Evolutionary conservation across 2,797 vertebrate species (phyloP).

Genomic region (Antrozous pallidus): DNA sequence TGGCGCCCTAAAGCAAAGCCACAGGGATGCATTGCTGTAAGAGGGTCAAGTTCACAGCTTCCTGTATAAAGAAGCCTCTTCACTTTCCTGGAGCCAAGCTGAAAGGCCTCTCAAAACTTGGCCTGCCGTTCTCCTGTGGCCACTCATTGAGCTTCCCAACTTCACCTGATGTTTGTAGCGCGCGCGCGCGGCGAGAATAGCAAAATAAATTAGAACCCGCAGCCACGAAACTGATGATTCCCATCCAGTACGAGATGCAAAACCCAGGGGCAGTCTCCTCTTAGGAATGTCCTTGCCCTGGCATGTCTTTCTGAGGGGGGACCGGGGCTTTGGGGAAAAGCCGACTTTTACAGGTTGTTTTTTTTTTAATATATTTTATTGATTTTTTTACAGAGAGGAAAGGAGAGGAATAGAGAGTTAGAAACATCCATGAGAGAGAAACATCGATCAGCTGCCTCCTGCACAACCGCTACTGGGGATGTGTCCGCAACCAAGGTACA

Average conservation of each 20-base stretch:
- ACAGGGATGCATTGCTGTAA: background rate
- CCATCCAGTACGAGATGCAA: background rate
- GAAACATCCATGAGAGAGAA: too few species aligned
- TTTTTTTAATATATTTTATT: too few species aligned
- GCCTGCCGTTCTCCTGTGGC: slow-evolving; percentile 49
- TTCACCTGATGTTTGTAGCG: slow-evolving; percentile 56
- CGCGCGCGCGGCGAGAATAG: background rate
- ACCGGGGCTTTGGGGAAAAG: background rate
- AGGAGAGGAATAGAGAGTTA: too few species aligned
- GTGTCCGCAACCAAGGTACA: too few species aligned
- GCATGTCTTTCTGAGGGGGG: background rate
- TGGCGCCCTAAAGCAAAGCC: background rate
- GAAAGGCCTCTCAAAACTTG: slow-evolving; percentile 46
- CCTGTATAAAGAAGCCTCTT: background rate
- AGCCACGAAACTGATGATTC: slow-evolving; percentile 24
- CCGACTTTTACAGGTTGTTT: background rate
- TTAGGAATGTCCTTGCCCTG: background rate
- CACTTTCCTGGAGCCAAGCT: slow-evolving; percentile 4
- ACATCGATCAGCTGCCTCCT: too few species aligned
- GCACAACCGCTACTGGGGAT: too few species aligned
- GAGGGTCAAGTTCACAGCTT: slow-evolving; percentile 32
- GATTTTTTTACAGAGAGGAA: too few species aligned
- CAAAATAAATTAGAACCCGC: slow-evolving; percentile 38
- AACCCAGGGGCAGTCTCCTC: background rate
- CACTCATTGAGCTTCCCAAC: slow-evolving; percentile 62